Evolutionary conservation across 2,113 vertebrate genomes (phyloP), one percentile per base, ranked within the genome.

Genomic region (Ancistrus triradiatus): DNA sequence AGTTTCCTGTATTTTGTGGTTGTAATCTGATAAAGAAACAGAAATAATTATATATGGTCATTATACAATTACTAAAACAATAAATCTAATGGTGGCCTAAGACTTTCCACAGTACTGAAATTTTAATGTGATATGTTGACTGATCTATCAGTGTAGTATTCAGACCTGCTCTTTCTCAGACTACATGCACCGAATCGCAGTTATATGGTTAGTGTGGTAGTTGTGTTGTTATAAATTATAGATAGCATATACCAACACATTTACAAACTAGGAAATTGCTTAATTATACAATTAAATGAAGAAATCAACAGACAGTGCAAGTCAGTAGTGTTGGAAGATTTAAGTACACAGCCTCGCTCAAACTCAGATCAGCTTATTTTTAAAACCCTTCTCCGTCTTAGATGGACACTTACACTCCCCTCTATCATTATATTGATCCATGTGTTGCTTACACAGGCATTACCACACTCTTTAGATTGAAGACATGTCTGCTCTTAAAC

Each of bases 391-490:
- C n/a, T 48, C n/a, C n/a, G 22, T 60, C 37, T 47, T 48, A 27
- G 63, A 53, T 53, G 28, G 33, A 42, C 68, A 48, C 44, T 62
- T 24, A n/a, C 17, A 21, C 50, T 38, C 40, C 52, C 52, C 68
- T 19, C 19, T 37, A 35, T 44, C 59, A 60, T 72, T 60, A 65
- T 47, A 72, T 68, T 67, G 63, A 74, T 74, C 59, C 46, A 31
- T 55, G 43, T 60, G 56, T 68, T 71, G 73, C 73, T 64, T 71
- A 64, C 59, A 68, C 68, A 68, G 73, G 73, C 73, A 68, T 71
- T 74, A 68, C 42, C 64, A 71, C 68, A 56, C 73, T 59, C 31
- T 71, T 56, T 28, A 65, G 73, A 75, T 46, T 59, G 59, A 59
- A 59, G 37, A 57, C 49, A 59, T 65, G 64, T 64, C 65, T 66